Evolutionary conservation across 2,113 vertebrate species (phyloP), one percentile per base, ranked within the genome.

Genomic region (Ifrita kowaldi): DNA sequence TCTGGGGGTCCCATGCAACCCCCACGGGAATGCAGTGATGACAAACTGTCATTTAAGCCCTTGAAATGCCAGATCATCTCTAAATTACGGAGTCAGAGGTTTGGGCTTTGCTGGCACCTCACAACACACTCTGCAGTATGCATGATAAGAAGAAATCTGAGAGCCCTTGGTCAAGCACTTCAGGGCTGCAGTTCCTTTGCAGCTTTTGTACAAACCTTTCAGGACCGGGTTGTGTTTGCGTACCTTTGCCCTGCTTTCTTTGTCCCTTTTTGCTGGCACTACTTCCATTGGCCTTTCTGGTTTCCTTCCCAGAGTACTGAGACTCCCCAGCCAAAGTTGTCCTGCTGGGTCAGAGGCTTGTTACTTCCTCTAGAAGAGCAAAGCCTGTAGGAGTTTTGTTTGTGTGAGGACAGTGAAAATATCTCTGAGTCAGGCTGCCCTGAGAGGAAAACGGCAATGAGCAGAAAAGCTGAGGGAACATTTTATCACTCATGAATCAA

Each of bases 71-170:
- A 81, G 37, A 70, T 86, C 41, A 22, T 37, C 11, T 83, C 49
- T 81, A 30, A 83, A 42, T 78, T 57, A 62, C 4, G 15, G 30
- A 69, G 39, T 67, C 55, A 23, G 75, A 70, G 23, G 7, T 79
- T 41, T 92, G 37, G 52, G 32, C 4, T 74, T 89, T 86, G n/a
- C 89, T 95, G 60, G 46, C 70, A 79, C 41, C 57, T 95, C 41
- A 35, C 20, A 26, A 44, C 41, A 32, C 62, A 26, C 14, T 50
- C 22, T 57, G 87, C 65, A 6, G 16, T 67, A 26, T 35, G 19
- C 32, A 18, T 49, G 65, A 35, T 49, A 52, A 71, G n/a, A 86
- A 69, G 89, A 82, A 93, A 82, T 64, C 78, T 46, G 81, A 94
- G 84, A 93, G 30, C 8, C 5, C 32, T 62, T 64, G 32, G 41